Percentiles rank a stretch among this genome's conserved stretches.
Conservation (phyloP, 2,888 invertebrate genomes). For the Shargacucullia verbasci region DNA sequence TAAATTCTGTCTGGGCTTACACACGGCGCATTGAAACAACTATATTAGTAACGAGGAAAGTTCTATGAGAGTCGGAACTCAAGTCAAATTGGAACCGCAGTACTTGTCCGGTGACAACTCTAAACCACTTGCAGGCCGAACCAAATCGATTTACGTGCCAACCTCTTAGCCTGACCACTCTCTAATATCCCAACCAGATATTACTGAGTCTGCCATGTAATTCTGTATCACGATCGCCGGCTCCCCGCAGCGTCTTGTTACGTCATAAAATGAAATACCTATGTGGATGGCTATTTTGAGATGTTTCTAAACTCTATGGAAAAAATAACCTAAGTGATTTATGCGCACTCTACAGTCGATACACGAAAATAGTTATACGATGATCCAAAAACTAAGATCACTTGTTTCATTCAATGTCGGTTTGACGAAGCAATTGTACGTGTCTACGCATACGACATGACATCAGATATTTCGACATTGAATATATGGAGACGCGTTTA, state of each 20-base stretch:
- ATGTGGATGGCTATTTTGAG: constrained; percentile 77
- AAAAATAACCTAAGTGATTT: constrained; percentile 82
- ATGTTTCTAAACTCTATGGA: constrained; percentile 73
- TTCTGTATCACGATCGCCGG: constrained; percentile 28
- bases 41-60: constrained; percentile 21
- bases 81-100: constrained; percentile 17
- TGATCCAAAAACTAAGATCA: constrained; percentile 65
- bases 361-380: constrained; percentile 82
- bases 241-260: constrained; percentile 54
- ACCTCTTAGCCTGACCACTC: constrained; percentile 25
- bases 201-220: constrained; percentile 19
- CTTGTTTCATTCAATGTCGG: constrained; percentile 52
- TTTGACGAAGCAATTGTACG: constrained; percentile 47
- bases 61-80: constrained; percentile 9
- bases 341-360: constrained; percentile 74
- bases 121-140: constrained; percentile 16
- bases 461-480: constrained; percentile 57
- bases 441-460: constrained; percentile 62
- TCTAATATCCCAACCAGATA: constrained; percentile 26
- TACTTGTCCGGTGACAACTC: constrained; percentile 7
- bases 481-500: constrained; percentile 46
- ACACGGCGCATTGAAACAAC: constrained; percentile 9
- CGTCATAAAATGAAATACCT: constrained; percentile 71
- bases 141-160: constrained; percentile 25
- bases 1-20: neutral